Evolutionary conservation across 2,113 vertebrate genomes (phyloP), one percentile per base, ranked within the genome.

Genomic region (Festucalex cinctus): DNA sequence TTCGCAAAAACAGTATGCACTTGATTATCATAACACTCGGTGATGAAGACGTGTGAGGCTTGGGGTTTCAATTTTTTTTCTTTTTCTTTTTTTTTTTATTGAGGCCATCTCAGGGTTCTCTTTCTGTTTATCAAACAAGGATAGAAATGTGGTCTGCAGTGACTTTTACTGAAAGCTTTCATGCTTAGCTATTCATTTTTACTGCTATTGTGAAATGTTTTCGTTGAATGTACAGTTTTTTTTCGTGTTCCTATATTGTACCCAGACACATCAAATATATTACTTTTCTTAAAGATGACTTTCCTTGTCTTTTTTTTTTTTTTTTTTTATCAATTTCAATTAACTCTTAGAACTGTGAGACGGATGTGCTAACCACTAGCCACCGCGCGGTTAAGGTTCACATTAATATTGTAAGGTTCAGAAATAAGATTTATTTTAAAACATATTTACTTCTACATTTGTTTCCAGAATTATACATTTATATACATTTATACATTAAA

Each of bases 21-120:
- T 85, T 85, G 71, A 73, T 82, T 22, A 83, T 74, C 69, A 39
- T 41, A 46, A 61, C 63, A 56, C 56, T 36, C 20, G 20, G 37
- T 32, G 65, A 73, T 67, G 73, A 68, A 71, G 58, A 77, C 62
- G 36, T 56, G 70, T 54, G 57, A 58, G 76, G 51, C 53, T 70
- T 71, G 69, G 69, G 62, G n/a, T 59, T 64, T 59, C 6, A 5
- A 6, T 43, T 6, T 3, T 28, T 57, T 66, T 66, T 53, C 54
- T n/a, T n/a, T n/a, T n/a, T n/a, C n/a, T n/a, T n/a, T n/a, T 36
- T 64, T 56, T 26, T 26, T 26, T 32, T 32, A 28, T 75, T 28
- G 76, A 76, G 81, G 78, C 79, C 68, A 69, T 86, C 85, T 91
- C 83, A 85, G 84, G 88, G 78, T 73, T 76, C 68, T 66, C 66